Conservation (phyloP, 2,888 invertebrate species). For the Nowickia ferox region DNA sequence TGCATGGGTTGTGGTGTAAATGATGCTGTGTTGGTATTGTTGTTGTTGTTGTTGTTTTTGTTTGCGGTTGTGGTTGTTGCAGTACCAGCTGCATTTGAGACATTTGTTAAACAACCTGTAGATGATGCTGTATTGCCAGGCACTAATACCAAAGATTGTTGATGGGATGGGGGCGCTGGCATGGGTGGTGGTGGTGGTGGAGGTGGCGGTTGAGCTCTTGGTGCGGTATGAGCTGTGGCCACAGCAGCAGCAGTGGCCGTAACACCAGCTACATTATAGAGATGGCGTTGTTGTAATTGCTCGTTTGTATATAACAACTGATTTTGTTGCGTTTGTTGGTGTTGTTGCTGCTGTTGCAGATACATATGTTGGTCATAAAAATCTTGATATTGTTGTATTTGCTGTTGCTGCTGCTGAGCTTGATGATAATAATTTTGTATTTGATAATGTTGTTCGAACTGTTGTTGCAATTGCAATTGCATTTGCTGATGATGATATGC, state of each 20-base stretch:
- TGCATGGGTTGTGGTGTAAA: slow-evolving; percentile 60
- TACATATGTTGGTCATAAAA: slow-evolving; percentile 66
- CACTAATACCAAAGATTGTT: slow-evolving; percentile 55
- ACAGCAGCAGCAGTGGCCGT: slow-evolving; percentile 39
- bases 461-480: slow-evolving; percentile 74
- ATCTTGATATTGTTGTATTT: slow-evolving; percentile 72
- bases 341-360: slow-evolving; percentile 72
- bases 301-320: slow-evolving; percentile 67
- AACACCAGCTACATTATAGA: slow-evolving; percentile 54
- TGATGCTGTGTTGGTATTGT: slow-evolving; percentile 42
- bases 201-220: slow-evolving; percentile 41
- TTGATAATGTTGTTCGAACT: slow-evolving; percentile 74
- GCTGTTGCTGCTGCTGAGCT: slow-evolving; percentile 71
- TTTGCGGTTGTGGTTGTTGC: slow-evolving; percentile 66
- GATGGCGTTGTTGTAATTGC: slow-evolving; percentile 60
- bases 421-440: slow-evolving; percentile 73
- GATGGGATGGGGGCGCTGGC: slow-evolving; percentile 4
- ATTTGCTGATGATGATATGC: slow-evolving; percentile 75
- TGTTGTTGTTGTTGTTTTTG: slow-evolving; percentile 56
- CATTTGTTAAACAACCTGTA: slow-evolving; percentile 61
- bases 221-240: slow-evolving; percentile 27
- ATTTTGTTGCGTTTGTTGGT: slow-evolving; percentile 74
- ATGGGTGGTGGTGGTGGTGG: slow-evolving; percentile 45
- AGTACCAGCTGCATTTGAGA: slow-evolving; percentile 71
- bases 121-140: slow-evolving; percentile 60